Conservation (phyloP, 1,140 invertebrate genomes). For the Tetraneura akinire region DNA sequence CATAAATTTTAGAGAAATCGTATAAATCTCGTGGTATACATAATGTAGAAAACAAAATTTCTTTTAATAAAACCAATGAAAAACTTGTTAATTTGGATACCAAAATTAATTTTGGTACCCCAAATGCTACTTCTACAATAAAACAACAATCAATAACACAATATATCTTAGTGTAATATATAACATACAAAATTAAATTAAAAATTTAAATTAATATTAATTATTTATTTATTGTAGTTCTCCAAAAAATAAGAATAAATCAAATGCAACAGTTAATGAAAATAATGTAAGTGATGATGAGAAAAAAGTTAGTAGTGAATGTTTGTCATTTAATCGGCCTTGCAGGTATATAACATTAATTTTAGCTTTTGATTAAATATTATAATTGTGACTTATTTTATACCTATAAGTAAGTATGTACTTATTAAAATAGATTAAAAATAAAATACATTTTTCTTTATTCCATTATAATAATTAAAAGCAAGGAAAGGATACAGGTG, state of each 20-base stretch:
- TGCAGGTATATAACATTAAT: not conserved
- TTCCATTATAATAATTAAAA: no score
- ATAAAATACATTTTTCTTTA: no score
- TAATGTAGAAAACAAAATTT: slow-evolving; percentile 1
- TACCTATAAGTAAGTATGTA: no score
- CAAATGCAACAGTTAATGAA: not conserved
- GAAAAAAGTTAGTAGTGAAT: not conserved
- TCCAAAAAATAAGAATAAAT: not conserved
- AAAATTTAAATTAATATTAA: not conserved
- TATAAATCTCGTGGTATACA: not conserved
- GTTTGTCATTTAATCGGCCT: not conserved
- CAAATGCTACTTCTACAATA: slow-evolving; percentile 15
- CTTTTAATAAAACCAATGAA: slow-evolving; percentile 6
- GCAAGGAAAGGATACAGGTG: no score
- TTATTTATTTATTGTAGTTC: not conserved
- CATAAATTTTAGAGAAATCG: not conserved
- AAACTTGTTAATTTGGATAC: not conserved
- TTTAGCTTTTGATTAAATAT: no score
- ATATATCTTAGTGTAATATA: not conserved
- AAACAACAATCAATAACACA: not conserved
- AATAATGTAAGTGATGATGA: not conserved
- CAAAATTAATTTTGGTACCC: not conserved
- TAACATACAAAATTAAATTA: not conserved
- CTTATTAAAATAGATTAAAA: no score
- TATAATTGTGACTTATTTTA: no score